Conservation (phyloP, 2,113 vertebrate species). For the Hydrochoerus hydrochaeris region DNA sequence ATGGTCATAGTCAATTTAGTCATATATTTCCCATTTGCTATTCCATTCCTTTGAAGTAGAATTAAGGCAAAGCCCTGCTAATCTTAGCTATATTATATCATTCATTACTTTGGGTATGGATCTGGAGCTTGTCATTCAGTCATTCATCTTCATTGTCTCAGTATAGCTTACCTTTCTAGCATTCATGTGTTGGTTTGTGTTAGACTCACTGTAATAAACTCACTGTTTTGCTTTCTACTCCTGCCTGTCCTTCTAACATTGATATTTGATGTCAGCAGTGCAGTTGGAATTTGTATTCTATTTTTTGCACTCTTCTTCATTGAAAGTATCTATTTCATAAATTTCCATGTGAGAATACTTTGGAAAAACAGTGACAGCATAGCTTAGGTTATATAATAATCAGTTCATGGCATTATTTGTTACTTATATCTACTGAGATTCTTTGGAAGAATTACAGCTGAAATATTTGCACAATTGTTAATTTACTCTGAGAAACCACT, state of each 20-base stretch:
- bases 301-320: background rate
- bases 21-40: conserved; percentile 52
- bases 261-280: background rate
- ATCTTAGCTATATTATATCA: background rate
- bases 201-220: background rate
- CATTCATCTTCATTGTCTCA: background rate
- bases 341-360: background rate
- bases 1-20: conserved; percentile 37
- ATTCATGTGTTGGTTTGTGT: background rate
- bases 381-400: conserved; percentile 17
- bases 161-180: background rate
- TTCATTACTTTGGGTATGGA: background rate
- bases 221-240: background rate
- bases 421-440: conserved; percentile 9
- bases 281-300: background rate
- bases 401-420: background rate
- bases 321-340: conserved; percentile 15
- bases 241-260: background rate
- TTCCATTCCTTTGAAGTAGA: conserved; percentile 29
- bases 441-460: conserved; percentile 35
- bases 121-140: background rate
- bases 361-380: background rate
- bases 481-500: conserved; percentile 37
- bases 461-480: conserved; percentile 34
- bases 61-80: conserved; percentile 35